Base-by-base conservation (phyloP, 2,888 invertebrate genomes). In the Drosophila testacea region DNA sequence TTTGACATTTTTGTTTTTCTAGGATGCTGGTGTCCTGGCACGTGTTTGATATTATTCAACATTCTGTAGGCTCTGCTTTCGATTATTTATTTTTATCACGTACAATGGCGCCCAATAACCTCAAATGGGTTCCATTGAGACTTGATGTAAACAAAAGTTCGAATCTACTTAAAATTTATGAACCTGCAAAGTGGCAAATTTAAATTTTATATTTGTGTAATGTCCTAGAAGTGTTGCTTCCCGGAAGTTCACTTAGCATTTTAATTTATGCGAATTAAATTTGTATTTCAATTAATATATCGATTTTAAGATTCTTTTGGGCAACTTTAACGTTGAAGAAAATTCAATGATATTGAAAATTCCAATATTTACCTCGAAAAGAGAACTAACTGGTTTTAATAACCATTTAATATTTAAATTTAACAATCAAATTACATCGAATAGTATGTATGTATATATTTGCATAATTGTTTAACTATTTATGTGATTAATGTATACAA, bases 61-160 rank as follows among this genome's bases (percentile, higher is more conserved):
- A 63, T 52, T 55, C 38, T 46, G 69, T 56, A 62, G 57, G 54
- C 44, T 75, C 16, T 42, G 7, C 51, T 47, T 56, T 70, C 63
- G 59, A 56, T 73, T 73, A 76, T 76, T 76, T 73, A 76, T 73
- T 73, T 73, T 73, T 60, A 73, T 63, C 73, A 73, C 73, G 73
- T 73, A 76, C 71, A 60, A 55, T 76, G 73, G 64, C 77, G 77
- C 73, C 59, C 64, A 76, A 73, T 76, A 76, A 76, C 76, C 59
- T 76, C 73, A 76, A 55, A 50, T 73, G 62, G 52, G 44, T 41
- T 61, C 61, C 69, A 62, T 62, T 41, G 69, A 70, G 70, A 60
- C 70, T 55, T 47, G 51, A 42, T 56, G 73, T 69, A 69, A 73
- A 73, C 76, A 73, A 69, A 68, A 61, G 27, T 51, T 69, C 55